Base-by-base conservation (phyloP, 2,113 vertebrate genomes). In the Caracal caracal region DNA sequence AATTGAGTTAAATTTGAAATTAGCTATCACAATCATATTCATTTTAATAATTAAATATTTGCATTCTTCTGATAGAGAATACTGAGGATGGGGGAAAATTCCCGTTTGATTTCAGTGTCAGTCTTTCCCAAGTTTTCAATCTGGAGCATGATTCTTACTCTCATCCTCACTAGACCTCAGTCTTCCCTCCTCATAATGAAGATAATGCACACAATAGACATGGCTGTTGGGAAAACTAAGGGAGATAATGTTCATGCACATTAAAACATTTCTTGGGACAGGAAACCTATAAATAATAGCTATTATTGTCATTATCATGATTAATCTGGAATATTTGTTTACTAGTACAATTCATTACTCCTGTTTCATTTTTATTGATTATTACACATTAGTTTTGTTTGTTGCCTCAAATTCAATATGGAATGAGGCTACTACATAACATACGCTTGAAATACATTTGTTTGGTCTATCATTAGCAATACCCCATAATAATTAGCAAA, bases 1-100 rank as follows among this genome's bases (percentile, higher is more conserved):
- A 85, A 86, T 59, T 63, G 40, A 81, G 30, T n/a, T 63, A 93
- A 86, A 84, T 89, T 81, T 73, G 4, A 81, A 76, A 92, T 82
- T 26, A 84, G 28, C 37, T 65, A 11, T 87, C 20, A 33, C 30
- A 9, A n/a, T 37, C 76, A 78, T 20, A 49, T 71, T 82, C 33
- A 78, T 6, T 12, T 59, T 12, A 37, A 66, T 22, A 20, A 3
- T 40, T 30, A 40, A 91, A 59, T 75, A 35, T 37, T 6, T 49
- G 4, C 9, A 4, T 78, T 19, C 28, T 76, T 22, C 13, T n/a
- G 19, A 59, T 0, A 43, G 0, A 61, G 3, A 15, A 71, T 86
- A 61, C 16, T 84, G 22, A 65, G 12, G 71, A 40, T 84, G 10
- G 2, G 2, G 20, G 17, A 17, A 40, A 70, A 68, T 17, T 68